A percentile compares a stretch with the other conserved stretches of the same genome.
Evolutionary conservation across 2,113 vertebrate genomes (phyloP).

Genomic region (Podiceps cristatus): DNA sequence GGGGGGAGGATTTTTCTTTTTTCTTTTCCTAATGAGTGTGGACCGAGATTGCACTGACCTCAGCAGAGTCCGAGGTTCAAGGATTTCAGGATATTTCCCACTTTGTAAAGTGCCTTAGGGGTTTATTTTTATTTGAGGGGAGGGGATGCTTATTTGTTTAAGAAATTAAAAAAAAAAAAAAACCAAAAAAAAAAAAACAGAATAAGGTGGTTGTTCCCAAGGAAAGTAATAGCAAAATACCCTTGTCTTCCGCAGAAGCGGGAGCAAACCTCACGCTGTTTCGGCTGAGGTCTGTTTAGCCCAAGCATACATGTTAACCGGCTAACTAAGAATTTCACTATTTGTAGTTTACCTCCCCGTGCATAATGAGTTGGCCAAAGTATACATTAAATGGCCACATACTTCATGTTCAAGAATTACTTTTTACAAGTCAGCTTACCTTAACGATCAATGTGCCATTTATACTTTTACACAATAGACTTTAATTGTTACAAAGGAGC

Average conservation of each 20-base stretch:
- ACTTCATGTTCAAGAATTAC: background rate
- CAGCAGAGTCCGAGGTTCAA: conserved; percentile 40
- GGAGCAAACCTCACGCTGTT: background rate
- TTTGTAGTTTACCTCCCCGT: background rate
- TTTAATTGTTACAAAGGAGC: conserved; percentile 50
- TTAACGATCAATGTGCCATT: conserved; percentile 15
- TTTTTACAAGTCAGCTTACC: conserved; percentile 20
- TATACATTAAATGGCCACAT: background rate
- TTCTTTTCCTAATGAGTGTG: background rate
- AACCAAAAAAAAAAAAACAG: too few relatives aligned
- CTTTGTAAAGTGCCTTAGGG: background rate
- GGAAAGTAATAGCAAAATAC: background rate
- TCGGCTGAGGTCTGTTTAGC: background rate
- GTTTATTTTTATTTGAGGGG: background rate
- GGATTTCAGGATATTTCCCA: conserved; percentile 42
- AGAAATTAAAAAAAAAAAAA: background rate
- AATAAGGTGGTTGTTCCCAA: background rate
- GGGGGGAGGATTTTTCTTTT: background rate
- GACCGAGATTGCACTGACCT: conserved; percentile 20
- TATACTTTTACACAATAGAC: conserved; percentile 33
- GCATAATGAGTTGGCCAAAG: background rate
- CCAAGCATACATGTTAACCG: background rate
- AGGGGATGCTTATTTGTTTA: background rate
- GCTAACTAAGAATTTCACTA: background rate
- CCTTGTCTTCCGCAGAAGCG: background rate